Conservation (phyloP, 2,888 invertebrate species). For the Gortyna flavago region DNA sequence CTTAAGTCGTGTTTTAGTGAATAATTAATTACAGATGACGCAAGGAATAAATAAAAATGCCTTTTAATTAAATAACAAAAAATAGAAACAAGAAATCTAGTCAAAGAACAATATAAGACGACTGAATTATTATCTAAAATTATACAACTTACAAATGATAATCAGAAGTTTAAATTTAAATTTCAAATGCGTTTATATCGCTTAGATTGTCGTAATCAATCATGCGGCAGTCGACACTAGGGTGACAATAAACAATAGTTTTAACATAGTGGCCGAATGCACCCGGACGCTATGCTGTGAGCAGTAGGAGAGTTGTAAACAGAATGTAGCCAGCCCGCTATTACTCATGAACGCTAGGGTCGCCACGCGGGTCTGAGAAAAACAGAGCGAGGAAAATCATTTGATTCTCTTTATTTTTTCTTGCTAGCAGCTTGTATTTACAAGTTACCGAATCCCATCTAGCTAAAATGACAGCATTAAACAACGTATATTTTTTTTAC, state of each 20-base stretch:
- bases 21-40: slow-evolving; percentile 5
- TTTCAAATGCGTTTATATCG: slow-evolving; percentile 61
- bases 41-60: not conserved
- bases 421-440: not conserved
- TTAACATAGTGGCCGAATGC: slow-evolving; percentile 73
- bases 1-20: not conserved
- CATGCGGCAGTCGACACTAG: slow-evolving; percentile 66
- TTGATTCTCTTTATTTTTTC: not conserved
- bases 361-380: slow-evolving; percentile 26
- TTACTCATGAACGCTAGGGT: slow-evolving; percentile 70
- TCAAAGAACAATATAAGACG: slow-evolving; percentile 40
- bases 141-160: slow-evolving; percentile 54
- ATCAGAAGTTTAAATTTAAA: slow-evolving; percentile 59
- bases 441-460: not conserved
- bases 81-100: slow-evolving; percentile 2
- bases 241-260: slow-evolving; percentile 75
- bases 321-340: slow-evolving; percentile 70
- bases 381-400: slow-evolving; percentile 4
- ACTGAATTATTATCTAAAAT: slow-evolving; percentile 43
- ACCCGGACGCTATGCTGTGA: slow-evolving; percentile 77
- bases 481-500: not conserved
- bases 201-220: slow-evolving; percentile 59
- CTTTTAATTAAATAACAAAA: not conserved
- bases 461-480: not conserved
- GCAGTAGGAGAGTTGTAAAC: slow-evolving; percentile 76